phyloP scores from a whole-genome alignment of 2,888 invertebrate species.

The Campoplex nolae region DNA sequence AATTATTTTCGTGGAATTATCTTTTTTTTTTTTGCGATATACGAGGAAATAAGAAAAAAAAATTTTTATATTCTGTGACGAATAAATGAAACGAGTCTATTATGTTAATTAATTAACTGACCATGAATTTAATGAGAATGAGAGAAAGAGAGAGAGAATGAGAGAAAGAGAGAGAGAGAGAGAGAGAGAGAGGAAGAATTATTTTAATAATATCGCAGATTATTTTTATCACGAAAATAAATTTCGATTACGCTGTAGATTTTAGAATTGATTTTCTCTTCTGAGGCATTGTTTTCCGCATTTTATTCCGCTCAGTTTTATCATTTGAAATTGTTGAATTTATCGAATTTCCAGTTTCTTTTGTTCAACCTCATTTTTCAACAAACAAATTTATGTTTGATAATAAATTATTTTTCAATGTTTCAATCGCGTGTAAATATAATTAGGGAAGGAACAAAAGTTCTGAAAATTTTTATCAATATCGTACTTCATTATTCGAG shows the following conservation, averaged over 20 bases:
- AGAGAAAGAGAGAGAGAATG: background rate
- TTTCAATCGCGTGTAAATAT: background rate
- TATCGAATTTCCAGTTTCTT: background rate
- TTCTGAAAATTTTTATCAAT: background rate
- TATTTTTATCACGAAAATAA: background rate
- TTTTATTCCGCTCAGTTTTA: background rate
- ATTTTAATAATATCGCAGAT: background rate
- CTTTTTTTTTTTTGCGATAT: background rate
- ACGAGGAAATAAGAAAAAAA: too few relatives aligned
- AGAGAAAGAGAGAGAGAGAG: background rate
- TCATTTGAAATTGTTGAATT: background rate
- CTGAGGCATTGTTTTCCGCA: background rate
- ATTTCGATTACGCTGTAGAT: background rate
- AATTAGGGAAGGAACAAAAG: background rate
- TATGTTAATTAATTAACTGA: background rate
- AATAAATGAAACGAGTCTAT: background rate
- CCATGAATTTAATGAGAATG: background rate
- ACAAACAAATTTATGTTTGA: background rate
- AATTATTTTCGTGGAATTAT: background rate
- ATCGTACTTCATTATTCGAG: background rate
- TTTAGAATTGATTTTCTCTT: background rate
- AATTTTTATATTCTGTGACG: too few relatives aligned
- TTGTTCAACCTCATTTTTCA: background rate
- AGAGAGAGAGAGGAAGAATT: background rate
- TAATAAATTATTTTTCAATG: background rate